Evolutionary conservation across 2,113 vertebrate species (phyloP).

Genomic region (Bettongia penicillata): DNA sequence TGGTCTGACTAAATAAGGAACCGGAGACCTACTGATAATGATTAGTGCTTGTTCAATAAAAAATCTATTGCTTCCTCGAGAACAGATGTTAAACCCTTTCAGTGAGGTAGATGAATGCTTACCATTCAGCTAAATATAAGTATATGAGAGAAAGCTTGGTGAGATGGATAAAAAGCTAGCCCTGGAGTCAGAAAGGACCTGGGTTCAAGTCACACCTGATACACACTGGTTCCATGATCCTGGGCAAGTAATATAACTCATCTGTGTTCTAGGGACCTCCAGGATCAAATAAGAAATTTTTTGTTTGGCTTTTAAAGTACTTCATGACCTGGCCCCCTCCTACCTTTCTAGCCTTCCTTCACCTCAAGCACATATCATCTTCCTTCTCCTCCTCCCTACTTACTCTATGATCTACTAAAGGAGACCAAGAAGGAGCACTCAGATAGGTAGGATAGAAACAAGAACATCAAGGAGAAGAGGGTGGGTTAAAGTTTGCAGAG

Average conservation of each 20-base stretch:
- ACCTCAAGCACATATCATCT: neutral
- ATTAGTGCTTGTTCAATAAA: conserved; percentile 62
- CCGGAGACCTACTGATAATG: conserved; percentile 63
- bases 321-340: neutral
- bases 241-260: neutral
- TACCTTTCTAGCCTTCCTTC: neutral
- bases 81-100: conserved; percentile 17
- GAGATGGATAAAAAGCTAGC: neutral
- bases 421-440: neutral
- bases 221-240: neutral
- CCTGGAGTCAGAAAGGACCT: neutral
- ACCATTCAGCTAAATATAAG: neutral
- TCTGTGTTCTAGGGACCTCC: neutral
- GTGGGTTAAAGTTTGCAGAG: neutral
- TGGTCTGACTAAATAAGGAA: conserved; percentile 68
- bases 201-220: neutral
- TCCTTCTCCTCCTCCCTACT: neutral
- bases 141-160: neutral
- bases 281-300: neutral
- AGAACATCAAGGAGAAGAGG: neutral
- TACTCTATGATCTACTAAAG: neutral
- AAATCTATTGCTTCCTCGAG: neutral
- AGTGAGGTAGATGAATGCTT: neutral
- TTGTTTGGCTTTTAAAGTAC: neutral
- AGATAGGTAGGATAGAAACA: neutral